Base-by-base conservation (phyloP, 2,113 vertebrate species). In the Xenopus borealis region DNA sequence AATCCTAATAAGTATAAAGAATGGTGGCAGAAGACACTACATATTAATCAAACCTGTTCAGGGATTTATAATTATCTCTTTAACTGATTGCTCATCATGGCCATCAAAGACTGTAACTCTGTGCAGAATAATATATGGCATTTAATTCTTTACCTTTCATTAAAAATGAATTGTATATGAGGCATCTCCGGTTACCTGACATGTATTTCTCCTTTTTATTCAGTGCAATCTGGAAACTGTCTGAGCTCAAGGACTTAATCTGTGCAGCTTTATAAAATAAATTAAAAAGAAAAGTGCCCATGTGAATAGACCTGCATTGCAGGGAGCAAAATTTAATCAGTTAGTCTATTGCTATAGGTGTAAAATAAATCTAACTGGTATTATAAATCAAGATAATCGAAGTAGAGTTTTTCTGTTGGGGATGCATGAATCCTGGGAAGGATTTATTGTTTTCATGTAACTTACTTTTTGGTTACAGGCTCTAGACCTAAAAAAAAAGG, bases 191-290 rank as follows among this genome's bases (percentile, higher is more conserved):
- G 64, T 63, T 14, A 40, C 23, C 50, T 62, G 66, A 53, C 65
- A 65, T 62, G 45, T 53, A 69, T 46, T 40, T 68, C 23, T 44
- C 16, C 58, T 53, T 75, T 67, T 53, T 62, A 62, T 62, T 52
- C 65, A 62, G 45, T 47, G 72, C 57, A 75, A 69, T 75, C 57
- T 75, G 45, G 45, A 62, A 75, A 61, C 44, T 50, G 55, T 67
- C 44, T 75, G 55, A 27, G 17, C 57, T 68, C 55, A 68, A 75
- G 72, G 72, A 62, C 65, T 68, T 75, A 62, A 59, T 74, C 44
- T 66, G 63, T 62, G 19, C 64, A 47, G 19, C 64, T 73, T 62
- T 65, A 73, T 62, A 65, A 65, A 73, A 73, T 73, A 73, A 45
- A 72, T 72, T 72, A 62, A 40, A 72, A 71, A 47, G 57, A 71